A percentile compares a stretch with the other conserved stretches of the same genome.
phyloP scores from a whole-genome alignment of 1,140 invertebrate species.

The Bombyx mandarina region DNA sequence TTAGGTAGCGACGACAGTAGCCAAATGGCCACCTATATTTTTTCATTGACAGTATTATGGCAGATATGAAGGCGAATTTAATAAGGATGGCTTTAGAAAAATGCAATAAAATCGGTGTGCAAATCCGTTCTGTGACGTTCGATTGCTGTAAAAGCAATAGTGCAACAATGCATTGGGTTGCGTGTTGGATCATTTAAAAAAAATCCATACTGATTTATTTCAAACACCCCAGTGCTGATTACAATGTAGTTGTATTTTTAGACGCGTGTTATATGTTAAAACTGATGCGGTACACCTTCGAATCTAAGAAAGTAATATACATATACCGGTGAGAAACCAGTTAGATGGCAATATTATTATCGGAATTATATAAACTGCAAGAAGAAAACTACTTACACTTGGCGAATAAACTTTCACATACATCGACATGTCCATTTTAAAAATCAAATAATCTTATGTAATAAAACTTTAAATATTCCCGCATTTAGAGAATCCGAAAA shows the following conservation, averaged over 20 bases:
- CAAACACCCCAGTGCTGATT: background rate
- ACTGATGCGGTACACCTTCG: slow-evolving; percentile 16
- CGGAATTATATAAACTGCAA: slow-evolving; percentile 1
- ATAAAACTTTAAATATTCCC: too few relatives aligned
- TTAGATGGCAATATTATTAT: background rate
- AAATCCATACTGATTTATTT: too few relatives aligned
- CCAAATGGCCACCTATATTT: too few relatives aligned
- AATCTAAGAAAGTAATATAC: background rate
- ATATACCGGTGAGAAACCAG: slow-evolving; percentile 4
- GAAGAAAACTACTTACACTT: slow-evolving; percentile 1
- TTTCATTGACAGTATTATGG: too few relatives aligned
- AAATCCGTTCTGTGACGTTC: too few relatives aligned
- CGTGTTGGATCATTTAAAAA: too few relatives aligned
- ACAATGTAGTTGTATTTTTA: slow-evolving; percentile 10
- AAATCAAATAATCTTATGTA: slow-evolving; percentile 4
- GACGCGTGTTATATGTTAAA: slow-evolving; percentile 18
- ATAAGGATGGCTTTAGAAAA: too few relatives aligned
- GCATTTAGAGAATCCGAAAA: background rate
- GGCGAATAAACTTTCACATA: slow-evolving; percentile 3
- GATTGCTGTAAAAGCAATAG: too few relatives aligned
- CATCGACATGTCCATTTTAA: slow-evolving; percentile 1
- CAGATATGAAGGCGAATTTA: too few relatives aligned
- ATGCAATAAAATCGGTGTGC: too few relatives aligned
- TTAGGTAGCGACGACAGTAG: too few relatives aligned
- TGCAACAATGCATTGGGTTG: too few relatives aligned